Conservation (phyloP, 2,888 invertebrate genomes). For the Sphecodes monilicornis region DNA sequence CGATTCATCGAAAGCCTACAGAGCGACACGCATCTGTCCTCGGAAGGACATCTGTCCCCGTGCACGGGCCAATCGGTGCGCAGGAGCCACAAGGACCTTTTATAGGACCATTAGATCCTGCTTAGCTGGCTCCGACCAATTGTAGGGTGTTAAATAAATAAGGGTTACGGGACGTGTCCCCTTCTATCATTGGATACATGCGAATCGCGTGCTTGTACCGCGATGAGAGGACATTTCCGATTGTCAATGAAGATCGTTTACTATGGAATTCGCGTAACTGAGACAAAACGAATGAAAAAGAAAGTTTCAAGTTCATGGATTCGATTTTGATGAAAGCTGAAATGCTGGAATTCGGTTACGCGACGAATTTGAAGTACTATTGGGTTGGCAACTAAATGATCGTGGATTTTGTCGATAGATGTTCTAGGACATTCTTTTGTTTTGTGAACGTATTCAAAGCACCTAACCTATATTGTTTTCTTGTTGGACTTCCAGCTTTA, state of each 20-base stretch:
- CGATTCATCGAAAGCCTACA: constrained; percentile 79
- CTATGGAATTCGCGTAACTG: not conserved
- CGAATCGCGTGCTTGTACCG: constrained; percentile 28
- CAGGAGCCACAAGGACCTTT: constrained; percentile 79
- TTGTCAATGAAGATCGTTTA: not conserved
- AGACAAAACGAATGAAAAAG: not conserved
- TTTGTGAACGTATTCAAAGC: no score
- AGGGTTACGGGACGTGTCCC: constrained; percentile 73
- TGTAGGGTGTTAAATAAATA: constrained; percentile 84
- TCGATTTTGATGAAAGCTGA: no score
- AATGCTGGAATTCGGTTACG: no score
- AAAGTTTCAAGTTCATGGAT: no score
- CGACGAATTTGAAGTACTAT: no score
- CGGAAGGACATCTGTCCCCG: constrained; percentile 80
- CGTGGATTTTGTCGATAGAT: no score
- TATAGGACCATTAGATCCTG: constrained; percentile 84
- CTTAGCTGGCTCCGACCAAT: constrained; percentile 82
- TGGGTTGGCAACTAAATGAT: no score
- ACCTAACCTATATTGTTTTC: no score
- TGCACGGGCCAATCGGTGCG: constrained; percentile 75
- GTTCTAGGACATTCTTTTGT: no score
- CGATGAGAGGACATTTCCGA: constrained; percentile 7
- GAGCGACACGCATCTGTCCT: constrained; percentile 78
- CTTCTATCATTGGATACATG: constrained; percentile 19
- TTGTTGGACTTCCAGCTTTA: no score